These are phyloP conservation scores for Tarsius wallacei DNA, from an alignment of 2,797 vertebrate genomes.

Conservation along the genomic window DNA sequence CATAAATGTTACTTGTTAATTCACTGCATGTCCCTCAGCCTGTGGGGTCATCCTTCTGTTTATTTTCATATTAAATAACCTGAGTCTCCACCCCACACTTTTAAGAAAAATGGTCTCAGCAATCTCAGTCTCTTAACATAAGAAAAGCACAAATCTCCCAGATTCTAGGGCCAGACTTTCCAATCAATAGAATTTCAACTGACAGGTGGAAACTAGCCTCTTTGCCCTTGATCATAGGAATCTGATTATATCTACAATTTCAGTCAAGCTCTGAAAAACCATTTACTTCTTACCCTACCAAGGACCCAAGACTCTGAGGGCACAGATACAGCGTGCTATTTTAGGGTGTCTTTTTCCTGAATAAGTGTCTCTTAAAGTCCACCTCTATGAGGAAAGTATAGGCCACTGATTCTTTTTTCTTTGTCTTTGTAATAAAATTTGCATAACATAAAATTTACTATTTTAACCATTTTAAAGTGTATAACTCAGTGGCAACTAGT, in stretches of 20 bases:
- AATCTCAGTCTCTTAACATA: neutral
- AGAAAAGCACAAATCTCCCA: neutral
- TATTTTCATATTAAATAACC: slow-evolving; percentile 15
- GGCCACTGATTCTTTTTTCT: neutral
- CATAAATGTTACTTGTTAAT: neutral
- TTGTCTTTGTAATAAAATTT: slow-evolving; percentile 19
- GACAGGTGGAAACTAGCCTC: no score
- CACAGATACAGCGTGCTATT: neutral
- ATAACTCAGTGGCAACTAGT: neutral
- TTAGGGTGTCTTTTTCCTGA: neutral
- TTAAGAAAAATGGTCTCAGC: neutral
- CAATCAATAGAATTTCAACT: neutral
- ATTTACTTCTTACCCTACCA: neutral
- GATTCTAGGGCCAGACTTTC: neutral
- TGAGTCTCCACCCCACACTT: neutral
- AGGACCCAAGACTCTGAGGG: neutral
- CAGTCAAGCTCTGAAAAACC: neutral
- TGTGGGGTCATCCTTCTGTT: neutral
- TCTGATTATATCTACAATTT: neutral
- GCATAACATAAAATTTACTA: neutral
- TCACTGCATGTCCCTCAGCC: neutral
- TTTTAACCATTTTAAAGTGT: neutral
- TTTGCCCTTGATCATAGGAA: neutral
- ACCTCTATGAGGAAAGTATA: neutral
- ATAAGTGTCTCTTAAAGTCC: slow-evolving; percentile 25